Percentiles rank a stretch among this genome's conserved stretches.
phyloP scores from a whole-genome alignment of 2,113 vertebrate species.

The Piprites chloris region DNA sequence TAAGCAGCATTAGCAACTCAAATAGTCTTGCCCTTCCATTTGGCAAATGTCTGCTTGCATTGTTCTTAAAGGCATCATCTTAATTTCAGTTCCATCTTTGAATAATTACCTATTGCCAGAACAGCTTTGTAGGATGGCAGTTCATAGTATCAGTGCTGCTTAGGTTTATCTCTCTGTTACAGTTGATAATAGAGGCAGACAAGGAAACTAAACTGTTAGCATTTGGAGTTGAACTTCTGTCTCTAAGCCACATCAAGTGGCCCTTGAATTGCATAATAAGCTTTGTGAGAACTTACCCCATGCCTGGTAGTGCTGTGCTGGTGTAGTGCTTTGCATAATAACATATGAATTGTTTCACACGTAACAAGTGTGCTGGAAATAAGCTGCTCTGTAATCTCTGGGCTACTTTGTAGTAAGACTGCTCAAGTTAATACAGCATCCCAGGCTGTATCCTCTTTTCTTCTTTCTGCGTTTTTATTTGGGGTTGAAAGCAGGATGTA shows the following conservation, averaged over 20 bases:
- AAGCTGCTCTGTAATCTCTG: background rate
- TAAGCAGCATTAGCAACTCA: background rate
- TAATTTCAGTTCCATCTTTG: background rate
- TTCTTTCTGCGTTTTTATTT: background rate
- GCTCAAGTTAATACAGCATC: background rate
- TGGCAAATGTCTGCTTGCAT: background rate
- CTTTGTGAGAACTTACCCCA: conserved; percentile 8
- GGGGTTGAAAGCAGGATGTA: background rate
- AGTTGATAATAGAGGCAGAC: background rate
- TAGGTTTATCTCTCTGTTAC: background rate
- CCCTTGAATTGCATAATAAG: conserved; percentile 10
- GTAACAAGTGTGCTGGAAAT: background rate
- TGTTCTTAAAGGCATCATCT: background rate
- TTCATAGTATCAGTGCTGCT: background rate
- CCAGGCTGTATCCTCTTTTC: background rate
- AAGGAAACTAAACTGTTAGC: background rate
- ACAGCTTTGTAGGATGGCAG: background rate
- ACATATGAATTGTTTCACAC: background rate
- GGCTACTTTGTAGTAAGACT: background rate
- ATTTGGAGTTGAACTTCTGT: background rate
- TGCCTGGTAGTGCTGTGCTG: background rate
- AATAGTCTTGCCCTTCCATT: background rate
- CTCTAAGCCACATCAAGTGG: conserved; percentile 21
- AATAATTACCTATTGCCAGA: background rate
- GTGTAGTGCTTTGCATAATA: conserved; percentile 22